Evolutionary conservation across 2,888 invertebrate species (phyloP).

Genomic region (Tolmerus cingulatus): DNA sequence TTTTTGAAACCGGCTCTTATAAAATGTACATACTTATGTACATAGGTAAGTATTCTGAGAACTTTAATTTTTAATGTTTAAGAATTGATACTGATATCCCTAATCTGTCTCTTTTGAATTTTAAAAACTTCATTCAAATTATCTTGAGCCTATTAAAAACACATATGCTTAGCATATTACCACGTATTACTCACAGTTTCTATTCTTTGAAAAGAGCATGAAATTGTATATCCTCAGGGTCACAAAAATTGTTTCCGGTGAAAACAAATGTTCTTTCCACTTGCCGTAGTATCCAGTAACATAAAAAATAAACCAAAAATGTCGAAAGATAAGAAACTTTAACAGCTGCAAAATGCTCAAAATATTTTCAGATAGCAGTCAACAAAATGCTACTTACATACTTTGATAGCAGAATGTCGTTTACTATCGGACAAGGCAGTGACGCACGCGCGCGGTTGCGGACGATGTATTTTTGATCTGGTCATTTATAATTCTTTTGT

Average conservation of each 20-base stretch:
- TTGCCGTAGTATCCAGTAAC: not conserved
- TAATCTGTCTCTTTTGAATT: too few relatives aligned
- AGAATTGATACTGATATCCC: too few relatives aligned
- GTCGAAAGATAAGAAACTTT: not conserved
- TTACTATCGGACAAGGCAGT: not conserved
- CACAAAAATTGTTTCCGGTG: not conserved
- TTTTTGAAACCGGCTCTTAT: too few relatives aligned
- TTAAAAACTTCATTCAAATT: too few relatives aligned
- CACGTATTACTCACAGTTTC: not conserved
- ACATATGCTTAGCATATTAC: too few relatives aligned
- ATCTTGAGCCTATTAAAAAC: too few relatives aligned
- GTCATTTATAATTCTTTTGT: not conserved
- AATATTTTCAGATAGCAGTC: not conserved
- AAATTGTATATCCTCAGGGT: not conserved
- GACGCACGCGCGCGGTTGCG: not conserved
- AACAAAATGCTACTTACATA: not conserved
- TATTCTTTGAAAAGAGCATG: not conserved
- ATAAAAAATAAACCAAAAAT: not conserved
- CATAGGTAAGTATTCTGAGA: too few relatives aligned
- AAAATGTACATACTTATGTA: too few relatives aligned
- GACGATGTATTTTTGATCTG: not conserved
- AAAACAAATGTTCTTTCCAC: not conserved
- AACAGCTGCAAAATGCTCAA: not conserved
- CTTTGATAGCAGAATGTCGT: not conserved
- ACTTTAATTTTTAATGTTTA: too few relatives aligned